Base-by-base conservation (phyloP, 2,113 vertebrate species). In the Tetrao urogallus region DNA sequence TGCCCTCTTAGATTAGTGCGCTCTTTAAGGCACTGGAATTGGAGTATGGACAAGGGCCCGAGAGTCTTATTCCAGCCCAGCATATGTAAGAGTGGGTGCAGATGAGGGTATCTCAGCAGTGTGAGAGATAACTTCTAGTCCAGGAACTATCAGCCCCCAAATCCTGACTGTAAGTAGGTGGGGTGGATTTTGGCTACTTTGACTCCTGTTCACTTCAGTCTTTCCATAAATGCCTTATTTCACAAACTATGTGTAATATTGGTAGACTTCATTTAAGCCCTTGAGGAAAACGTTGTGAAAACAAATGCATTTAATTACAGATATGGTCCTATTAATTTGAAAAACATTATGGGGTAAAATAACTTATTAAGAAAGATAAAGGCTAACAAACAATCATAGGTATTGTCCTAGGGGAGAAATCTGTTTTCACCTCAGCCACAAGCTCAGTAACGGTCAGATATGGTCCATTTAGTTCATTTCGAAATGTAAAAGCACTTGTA, bases 341-440 rank as follows among this genome's bases (percentile, higher is more conserved):
- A 95, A 32, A 34, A 63, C 17, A 56, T 70, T 66, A 87, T 79
- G 60, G 38, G 38, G 28, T 63, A 25, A 89, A 89, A 89, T 82
- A 66, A 83, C 63, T 86, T 76, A 71, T 85, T 89, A 85, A 92
- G 72, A 83, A 93, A 90, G 92, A 67, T 58, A 10, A 69, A 82
- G 86, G 32, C 58, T 76, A 84, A n/a, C 20, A 86, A 83, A 72
- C 8, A 73, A 70, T 79, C 56, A 7, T 48, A 89, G 30, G 6
- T 50, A 32, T 76, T 79, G 60, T 63, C 10, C 36, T 79, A 54
- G 25, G 25, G 63, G 21, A 91, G 28, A 69, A 70, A 45, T 85
- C 21, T 92, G 6, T 76, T 87, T 86, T 89, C 10, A 86, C 36
- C 70, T 94, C 40, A 48, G 40, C 76, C 70, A 79, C 47, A 89